Conservation (phyloP, 2,113 vertebrate genomes). For the Butastur rufipennis region DNA sequence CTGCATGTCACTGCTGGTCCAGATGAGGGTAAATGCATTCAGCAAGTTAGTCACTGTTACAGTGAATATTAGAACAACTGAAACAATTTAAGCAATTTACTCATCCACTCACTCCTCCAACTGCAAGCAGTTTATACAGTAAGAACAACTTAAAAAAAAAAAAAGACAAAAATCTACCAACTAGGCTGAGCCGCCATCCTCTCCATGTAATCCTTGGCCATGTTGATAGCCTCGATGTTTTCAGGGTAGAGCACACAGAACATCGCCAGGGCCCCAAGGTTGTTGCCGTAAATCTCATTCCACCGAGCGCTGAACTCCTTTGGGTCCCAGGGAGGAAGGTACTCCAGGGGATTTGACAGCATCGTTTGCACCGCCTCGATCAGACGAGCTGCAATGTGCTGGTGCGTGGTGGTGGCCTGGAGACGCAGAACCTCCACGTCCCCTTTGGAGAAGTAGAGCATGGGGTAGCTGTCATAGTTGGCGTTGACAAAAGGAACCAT, state of each 20-base stretch:
- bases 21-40: neutral
- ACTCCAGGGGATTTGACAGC: slow-evolving; percentile 87
- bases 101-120: neutral
- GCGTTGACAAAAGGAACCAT: slow-evolving; percentile 90
- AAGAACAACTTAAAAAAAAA: slow-evolving; percentile 62
- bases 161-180: slow-evolving; percentile 92
- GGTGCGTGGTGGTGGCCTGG: slow-evolving; percentile 77
- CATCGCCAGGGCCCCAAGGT: slow-evolving; percentile 92
- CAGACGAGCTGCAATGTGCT: slow-evolving; percentile 81
- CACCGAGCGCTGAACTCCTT: slow-evolving; percentile 91
- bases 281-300: slow-evolving; percentile 98
- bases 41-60: neutral
- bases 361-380: slow-evolving; percentile 86
- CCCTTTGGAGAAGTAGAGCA: slow-evolving; percentile 88
- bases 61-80: neutral
- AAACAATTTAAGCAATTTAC: neutral
- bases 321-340: slow-evolving; percentile 93
- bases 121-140: neutral
- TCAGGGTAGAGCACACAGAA: slow-evolving; percentile 95
- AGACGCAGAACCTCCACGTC: slow-evolving; percentile 83
- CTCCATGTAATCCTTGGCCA: slow-evolving; percentile 97
- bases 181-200: slow-evolving; percentile 99
- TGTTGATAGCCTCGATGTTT: slow-evolving; percentile 83
- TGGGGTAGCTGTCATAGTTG: slow-evolving; percentile 92
- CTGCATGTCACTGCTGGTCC: neutral